Base-by-base conservation (phyloP, 2,113 vertebrate species). In the Loxodonta africana region DNA sequence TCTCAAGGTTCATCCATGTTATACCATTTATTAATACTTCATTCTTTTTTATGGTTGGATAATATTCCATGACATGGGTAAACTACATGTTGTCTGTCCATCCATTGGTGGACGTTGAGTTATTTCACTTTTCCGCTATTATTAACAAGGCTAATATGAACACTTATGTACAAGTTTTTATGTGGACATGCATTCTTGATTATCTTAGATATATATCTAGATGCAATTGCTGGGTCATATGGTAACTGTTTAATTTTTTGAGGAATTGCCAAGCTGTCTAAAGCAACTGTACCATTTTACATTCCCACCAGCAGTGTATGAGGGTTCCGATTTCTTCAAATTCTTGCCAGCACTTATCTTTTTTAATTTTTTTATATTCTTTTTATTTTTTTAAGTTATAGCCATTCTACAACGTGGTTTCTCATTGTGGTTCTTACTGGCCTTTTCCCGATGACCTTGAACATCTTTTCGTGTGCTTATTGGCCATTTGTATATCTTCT, bases 221-320 rank as follows among this genome's bases (percentile, higher is more conserved):
- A 12, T 82, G n/a, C 48, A 71, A 62, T 82, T 53, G 30, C 53
- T 77, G 25, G 37, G 2, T 92, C 28, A 20, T 85, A 51, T 73
- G 71, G n/a, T 83, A 88, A 88, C 74, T 76, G n/a, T 60, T 88
- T 93, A 73, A 95, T 7, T 78, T 97, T 93, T 25, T 81, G 33
- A 60, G 37, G 25, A 93, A 62, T 28, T 92, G 28, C 17, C 83
- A 86, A 83, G 25, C 30, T 88, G 12, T 63, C n/a, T 74, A 83
- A 51, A 93, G 20, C 53, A 23, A 83, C 5, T 10, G 3, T 85
- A 37, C n/a, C 44, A 65, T 78, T 95, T 60, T 28, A 88, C 8
- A 53, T 86, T 82, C 9, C 26, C 20, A 53, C 17, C 12, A 51
- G 46, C 51, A 83, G 10, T 44, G 15, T 53, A n/a, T 69, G 67